These are phyloP conservation scores for Tragelaphus scriptus DNA, from an alignment of 2,113 vertebrate species.

Conservation along the genomic window DNA sequence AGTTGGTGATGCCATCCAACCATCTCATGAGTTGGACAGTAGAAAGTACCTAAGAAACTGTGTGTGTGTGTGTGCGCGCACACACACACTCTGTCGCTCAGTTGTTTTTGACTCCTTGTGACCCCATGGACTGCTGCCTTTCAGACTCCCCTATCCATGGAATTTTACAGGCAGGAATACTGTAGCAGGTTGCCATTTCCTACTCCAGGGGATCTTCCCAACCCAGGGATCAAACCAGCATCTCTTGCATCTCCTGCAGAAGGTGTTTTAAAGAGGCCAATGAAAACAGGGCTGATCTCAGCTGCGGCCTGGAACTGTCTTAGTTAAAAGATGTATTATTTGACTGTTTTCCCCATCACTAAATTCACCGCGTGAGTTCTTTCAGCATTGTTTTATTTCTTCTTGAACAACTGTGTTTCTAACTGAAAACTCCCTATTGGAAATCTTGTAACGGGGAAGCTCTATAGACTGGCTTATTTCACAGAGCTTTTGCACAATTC, in stretches of 20 bases:
- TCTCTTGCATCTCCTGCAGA: not conserved
- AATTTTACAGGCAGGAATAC: not conserved
- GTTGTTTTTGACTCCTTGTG: not conserved
- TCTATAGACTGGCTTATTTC: not conserved
- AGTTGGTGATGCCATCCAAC: not conserved
- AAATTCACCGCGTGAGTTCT: not conserved
- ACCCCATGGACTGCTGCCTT: not conserved
- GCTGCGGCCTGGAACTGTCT: not conserved
- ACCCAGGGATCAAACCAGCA: not conserved
- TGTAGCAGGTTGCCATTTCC: not conserved
- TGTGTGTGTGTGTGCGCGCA: accelerated
- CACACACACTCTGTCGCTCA: accelerated
- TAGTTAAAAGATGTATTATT: not conserved
- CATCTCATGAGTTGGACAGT: not conserved
- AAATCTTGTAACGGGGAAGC: not conserved
- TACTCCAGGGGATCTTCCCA: not conserved
- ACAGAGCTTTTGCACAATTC: not conserved
- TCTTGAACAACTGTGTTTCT: not conserved
- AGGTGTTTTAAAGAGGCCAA: not conserved
- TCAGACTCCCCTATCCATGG: not conserved
- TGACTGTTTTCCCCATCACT: not conserved
- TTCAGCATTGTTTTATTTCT: not conserved
- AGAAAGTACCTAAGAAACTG: not conserved
- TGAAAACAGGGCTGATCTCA: not conserved
- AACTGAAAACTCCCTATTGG: not conserved